phyloP scores from a whole-genome alignment of 2,113 vertebrate species.

The Ochotona curzoniae region DNA sequence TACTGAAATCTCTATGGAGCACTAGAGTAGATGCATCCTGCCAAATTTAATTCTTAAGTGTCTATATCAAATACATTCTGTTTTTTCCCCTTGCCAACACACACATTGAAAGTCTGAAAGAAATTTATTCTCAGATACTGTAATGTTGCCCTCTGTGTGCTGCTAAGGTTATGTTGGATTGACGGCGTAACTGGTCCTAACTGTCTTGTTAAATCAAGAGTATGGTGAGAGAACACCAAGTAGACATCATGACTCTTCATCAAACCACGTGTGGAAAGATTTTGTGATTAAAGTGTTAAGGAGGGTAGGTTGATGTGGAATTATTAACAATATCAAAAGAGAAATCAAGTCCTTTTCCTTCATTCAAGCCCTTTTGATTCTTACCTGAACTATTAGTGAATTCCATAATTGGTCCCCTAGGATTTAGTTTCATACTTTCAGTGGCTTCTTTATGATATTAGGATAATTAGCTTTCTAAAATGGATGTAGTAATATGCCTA shows the following conservation, averaged over 20 bases:
- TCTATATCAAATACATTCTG: background rate
- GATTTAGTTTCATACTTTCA: background rate
- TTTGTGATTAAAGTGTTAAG: background rate
- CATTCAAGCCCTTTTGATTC: background rate
- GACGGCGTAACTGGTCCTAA: background rate
- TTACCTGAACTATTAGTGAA: background rate
- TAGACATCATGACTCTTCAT: background rate
- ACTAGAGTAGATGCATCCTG: background rate
- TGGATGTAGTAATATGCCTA: background rate
- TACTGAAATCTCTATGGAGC: background rate
- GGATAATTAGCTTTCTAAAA: background rate
- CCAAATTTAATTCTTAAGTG: background rate
- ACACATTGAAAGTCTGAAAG: background rate
- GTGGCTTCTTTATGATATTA: fast-evolving
- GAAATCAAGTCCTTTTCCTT: background rate
- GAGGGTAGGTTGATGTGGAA: background rate
- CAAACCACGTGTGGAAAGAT: background rate
- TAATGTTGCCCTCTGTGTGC: no score
- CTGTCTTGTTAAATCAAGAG: fast-evolving
- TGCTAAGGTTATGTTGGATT: background rate
- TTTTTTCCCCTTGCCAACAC: background rate
- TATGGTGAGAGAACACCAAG: fast-evolving
- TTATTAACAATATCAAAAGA: background rate
- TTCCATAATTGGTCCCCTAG: background rate
- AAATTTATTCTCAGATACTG: background rate